Conservation (phyloP, 2,888 invertebrate genomes). For the Cheilosia pagana region DNA sequence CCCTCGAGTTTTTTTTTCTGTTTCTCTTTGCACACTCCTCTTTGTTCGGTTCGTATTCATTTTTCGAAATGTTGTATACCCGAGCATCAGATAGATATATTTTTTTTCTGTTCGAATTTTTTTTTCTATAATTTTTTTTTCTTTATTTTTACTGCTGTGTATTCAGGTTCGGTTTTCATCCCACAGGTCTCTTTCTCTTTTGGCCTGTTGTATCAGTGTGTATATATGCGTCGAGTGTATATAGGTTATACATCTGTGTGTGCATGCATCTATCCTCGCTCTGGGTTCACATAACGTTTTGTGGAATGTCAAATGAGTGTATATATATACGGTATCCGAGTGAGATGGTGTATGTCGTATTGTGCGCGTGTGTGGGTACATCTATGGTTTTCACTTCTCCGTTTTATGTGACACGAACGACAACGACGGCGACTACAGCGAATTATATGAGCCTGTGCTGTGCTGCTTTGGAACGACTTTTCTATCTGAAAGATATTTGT, state of each 20-base stretch:
- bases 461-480: slow-evolving; percentile 53
- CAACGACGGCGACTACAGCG: slow-evolving; percentile 11
- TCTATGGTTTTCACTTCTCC: slow-evolving; percentile 67
- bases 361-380: slow-evolving; percentile 10
- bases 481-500: slow-evolving; percentile 59
- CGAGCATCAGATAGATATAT: slow-evolving; percentile 67
- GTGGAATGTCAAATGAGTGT: slow-evolving; percentile 71
- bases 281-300: slow-evolving; percentile 71
- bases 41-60: slow-evolving; percentile 69
- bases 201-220: slow-evolving; percentile 38
- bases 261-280: slow-evolving; percentile 29
- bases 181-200: slow-evolving; percentile 75
- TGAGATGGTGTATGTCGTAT: slow-evolving; percentile 1
- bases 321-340: slow-evolving; percentile 15
- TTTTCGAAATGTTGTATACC: slow-evolving; percentile 61
- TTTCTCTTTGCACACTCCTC: slow-evolving; percentile 74
- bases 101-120: slow-evolving; percentile 59
- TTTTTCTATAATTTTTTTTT: slow-evolving; percentile 27
- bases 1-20: slow-evolving; percentile 50
- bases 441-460: slow-evolving; percentile 29
- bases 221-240: slow-evolving; percentile 38
- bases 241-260: slow-evolving; percentile 63
- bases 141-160: slow-evolving; percentile 51
- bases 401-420: slow-evolving; percentile 63
- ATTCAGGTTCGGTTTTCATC: slow-evolving; percentile 75